These are phyloP conservation scores for Lepidocyrtinus sp. DNA, from an alignment of 2,888 invertebrate genomes.

Conservation along the genomic window DNA sequence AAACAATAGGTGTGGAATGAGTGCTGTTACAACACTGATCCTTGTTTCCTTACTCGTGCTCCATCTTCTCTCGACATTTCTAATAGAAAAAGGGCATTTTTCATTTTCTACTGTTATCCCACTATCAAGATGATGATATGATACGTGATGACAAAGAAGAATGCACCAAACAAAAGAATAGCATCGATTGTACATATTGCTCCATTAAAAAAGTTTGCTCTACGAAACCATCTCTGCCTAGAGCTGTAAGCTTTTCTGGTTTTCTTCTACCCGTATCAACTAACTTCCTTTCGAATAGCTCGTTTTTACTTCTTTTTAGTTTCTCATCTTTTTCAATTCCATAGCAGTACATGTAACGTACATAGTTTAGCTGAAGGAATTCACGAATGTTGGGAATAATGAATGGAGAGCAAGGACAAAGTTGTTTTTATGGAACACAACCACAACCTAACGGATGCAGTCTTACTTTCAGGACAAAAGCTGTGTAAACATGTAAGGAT, in stretches of 20 bases:
- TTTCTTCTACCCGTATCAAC: background rate
- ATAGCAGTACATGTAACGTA: background rate
- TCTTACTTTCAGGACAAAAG: background rate
- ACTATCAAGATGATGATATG: background rate
- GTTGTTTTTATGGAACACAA: slow-evolving; percentile 51
- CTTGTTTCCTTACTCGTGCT: too few relatives aligned
- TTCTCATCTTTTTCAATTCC: background rate
- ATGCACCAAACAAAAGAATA: slow-evolving; percentile 6
- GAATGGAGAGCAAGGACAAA: slow-evolving; percentile 63
- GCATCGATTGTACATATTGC: background rate
- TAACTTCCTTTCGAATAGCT: background rate
- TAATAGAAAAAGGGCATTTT: background rate
- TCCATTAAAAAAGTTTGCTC: slow-evolving; percentile 7
- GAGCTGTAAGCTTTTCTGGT: slow-evolving; percentile 2
- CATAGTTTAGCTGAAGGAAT: background rate
- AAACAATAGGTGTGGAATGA: background rate
- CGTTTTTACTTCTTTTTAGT: background rate
- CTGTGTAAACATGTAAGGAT: background rate
- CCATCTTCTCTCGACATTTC: background rate
- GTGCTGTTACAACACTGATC: background rate
- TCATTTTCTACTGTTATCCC: background rate
- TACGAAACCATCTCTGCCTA: background rate
- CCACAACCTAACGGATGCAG: slow-evolving; percentile 9
- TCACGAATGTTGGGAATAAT: slow-evolving; percentile 45
- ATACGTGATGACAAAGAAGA: slow-evolving; percentile 12